Conservation (phyloP, 2,888 invertebrate genomes). For the Pandemis corylana region DNA sequence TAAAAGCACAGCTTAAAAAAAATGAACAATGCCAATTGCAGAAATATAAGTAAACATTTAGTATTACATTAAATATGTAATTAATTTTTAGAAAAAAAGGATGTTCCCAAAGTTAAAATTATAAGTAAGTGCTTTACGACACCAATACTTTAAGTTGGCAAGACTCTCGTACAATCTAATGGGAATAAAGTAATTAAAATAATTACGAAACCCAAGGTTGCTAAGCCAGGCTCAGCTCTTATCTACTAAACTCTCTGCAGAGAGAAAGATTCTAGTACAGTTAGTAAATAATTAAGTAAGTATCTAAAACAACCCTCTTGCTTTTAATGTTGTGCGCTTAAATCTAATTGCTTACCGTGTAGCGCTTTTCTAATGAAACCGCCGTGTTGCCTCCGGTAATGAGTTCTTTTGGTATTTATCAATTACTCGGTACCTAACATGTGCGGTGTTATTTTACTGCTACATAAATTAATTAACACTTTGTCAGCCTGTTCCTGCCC, state of each 20-base stretch:
- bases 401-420: slow-evolving; percentile 65
- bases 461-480: slow-evolving; percentile 72
- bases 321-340: slow-evolving; percentile 58
- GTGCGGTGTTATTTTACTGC: slow-evolving; percentile 61
- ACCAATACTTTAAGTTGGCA: background rate
- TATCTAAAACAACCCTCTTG: slow-evolving; percentile 51
- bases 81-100: slow-evolving; percentile 29
- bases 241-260: slow-evolving; percentile 14
- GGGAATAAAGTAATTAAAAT: background rate
- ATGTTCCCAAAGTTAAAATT: background rate
- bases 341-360: slow-evolving; percentile 64
- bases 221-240: slow-evolving; percentile 5
- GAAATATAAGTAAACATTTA: too few relatives aligned
- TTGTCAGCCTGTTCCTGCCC: slow-evolving; percentile 63
- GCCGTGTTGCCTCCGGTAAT: slow-evolving; percentile 50
- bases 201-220: background rate
- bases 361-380: slow-evolving; percentile 64
- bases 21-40: too few relatives aligned
- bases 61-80: slow-evolving; percentile 19
- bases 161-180: background rate
- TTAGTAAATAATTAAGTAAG: slow-evolving; percentile 39
- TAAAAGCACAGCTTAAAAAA: too few relatives aligned
- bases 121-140: background rate
- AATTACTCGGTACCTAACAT: slow-evolving; percentile 58
- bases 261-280: slow-evolving; percentile 3